These are phyloP conservation scores for Crotophaga sulcirostris DNA, from an alignment of 2,113 vertebrate genomes.

Conservation along the genomic window DNA sequence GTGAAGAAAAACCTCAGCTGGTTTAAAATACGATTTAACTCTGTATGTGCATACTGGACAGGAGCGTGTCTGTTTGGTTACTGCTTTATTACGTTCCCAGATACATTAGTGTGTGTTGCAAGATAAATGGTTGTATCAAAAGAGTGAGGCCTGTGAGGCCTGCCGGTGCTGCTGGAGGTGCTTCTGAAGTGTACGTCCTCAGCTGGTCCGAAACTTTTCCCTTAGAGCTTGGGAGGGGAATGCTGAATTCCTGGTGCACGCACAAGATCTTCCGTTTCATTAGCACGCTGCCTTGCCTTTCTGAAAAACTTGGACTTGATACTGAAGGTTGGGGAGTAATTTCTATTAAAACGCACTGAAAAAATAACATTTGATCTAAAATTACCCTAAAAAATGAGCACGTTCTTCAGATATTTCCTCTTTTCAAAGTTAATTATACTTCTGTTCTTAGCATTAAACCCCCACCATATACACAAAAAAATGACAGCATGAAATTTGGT, in stretches of 20 bases:
- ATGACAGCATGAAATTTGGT: neutral
- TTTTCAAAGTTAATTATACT: neutral
- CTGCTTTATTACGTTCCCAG: neutral
- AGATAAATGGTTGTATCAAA: neutral
- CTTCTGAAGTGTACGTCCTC: neutral
- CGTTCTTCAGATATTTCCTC: neutral
- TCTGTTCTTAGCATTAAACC: neutral
- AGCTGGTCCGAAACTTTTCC: neutral
- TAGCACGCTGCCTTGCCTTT: neutral
- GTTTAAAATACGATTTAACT: neutral
- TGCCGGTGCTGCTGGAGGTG: neutral
- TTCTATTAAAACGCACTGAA: neutral
- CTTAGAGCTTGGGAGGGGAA: neutral
- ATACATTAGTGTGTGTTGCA: neutral
- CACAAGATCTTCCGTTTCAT: neutral
- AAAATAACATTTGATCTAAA: neutral
- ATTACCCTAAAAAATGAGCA: neutral
- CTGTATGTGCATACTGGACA: neutral
- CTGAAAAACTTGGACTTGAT: neutral
- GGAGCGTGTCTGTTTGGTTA: neutral
- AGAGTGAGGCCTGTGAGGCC: neutral
- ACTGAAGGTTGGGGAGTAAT: neutral
- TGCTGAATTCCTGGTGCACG: neutral
- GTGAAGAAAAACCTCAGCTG: neutral
- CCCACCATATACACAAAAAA: neutral